Evolutionary conservation across 2,113 vertebrate species (phyloP), one percentile per base, ranked within the genome.

Genomic region (Callipepla californica): DNA sequence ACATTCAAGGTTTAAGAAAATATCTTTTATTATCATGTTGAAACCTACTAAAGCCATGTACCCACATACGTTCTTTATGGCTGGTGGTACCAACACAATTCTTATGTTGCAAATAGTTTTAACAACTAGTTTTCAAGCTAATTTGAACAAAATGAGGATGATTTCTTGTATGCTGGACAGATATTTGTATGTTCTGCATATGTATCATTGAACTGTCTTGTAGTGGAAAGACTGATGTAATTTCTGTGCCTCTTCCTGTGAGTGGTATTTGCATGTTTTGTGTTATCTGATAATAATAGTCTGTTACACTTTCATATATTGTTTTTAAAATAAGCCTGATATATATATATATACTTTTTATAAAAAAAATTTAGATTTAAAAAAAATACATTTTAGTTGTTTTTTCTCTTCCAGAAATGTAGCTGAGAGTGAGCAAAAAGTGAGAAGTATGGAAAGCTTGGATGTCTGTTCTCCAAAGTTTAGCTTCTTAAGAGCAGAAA

Each of bases 401-500:
- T 88, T 50, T 83, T 91, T 93, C 63, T 92, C 55, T 72, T 88
- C n/a, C 92, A 99, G 99, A 97, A 97, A 97, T 91, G 96, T 98
- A 22, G 88, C 96, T 62, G 98, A 98, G 85, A 98, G 98, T 82
- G 94, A 98, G 69, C 97, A 79, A 89, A 98, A 97, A 96, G 97
- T 99, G 93, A 97, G 95, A 94, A 95, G 94, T 87, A 98, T 98
- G 97, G 98, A 98, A 95, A 96, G 97, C 85, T 92, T 99, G 95
- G 99, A 99, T 87, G 94, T 99, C 12, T 99, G 99, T 85, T 99
- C 99, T 51, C 80, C 97, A 8, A 98, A 97, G 90, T 99, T 99
- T 94, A 99, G 97, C 95, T 97, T 97, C 88, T 90, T 86, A 6
- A 97, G 97, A 95, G 99, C 98, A 19, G 98, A 98, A 97, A 97